Evolutionary conservation across 2,797 vertebrate genomes (phyloP), one percentile per base, ranked within the genome.

Genomic region (Chaetophractus vellerosus): DNA sequence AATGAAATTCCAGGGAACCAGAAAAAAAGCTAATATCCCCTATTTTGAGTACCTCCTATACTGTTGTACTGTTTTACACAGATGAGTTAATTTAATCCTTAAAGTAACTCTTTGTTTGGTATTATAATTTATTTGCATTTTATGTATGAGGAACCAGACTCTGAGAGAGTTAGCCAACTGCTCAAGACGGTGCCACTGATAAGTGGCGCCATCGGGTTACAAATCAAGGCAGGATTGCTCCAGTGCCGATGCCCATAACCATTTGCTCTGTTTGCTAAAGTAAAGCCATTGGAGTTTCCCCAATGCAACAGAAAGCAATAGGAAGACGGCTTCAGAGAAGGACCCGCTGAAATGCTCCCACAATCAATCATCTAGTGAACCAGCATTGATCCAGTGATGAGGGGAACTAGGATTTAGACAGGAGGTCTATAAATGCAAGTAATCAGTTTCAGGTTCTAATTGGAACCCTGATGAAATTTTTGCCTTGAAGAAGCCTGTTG

Each of bases 391-490:
- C 26, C 23, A 71, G 45, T 69, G 68, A 59, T 18, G 26, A 88
- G 75, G 85, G 88, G 92, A 93, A 88, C 48, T 50, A 23, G 41
- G 28, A 72, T 78, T 93, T 72, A 61, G 66, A 83, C 28, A 63
- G 24, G 57, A 86, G 80, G 15, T 82, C 83, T 89, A 33, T 93
- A 83, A 84, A 50, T 8, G 2, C 61, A 66, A 93, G 26, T 80
- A 83, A 83, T 91, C 38, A 72, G 50, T 26, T 64, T 87, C 12
- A 69, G 69, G 66, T 90, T 97, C 64, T 94, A 92, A 76, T 83
- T 94, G 74, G 61, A 95, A 74, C 45, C 68, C 45, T 85, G 50
- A 36, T 91, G 82, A 92, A 88, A 74, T 94, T 94, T 95, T 52
- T 76, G 31, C 61, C 31, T 64, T 23, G 16, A 85, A 90, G 64